Evolutionary conservation across 2,888 invertebrate genomes (phyloP).

Genomic region (Holacanthella duospinosa): DNA sequence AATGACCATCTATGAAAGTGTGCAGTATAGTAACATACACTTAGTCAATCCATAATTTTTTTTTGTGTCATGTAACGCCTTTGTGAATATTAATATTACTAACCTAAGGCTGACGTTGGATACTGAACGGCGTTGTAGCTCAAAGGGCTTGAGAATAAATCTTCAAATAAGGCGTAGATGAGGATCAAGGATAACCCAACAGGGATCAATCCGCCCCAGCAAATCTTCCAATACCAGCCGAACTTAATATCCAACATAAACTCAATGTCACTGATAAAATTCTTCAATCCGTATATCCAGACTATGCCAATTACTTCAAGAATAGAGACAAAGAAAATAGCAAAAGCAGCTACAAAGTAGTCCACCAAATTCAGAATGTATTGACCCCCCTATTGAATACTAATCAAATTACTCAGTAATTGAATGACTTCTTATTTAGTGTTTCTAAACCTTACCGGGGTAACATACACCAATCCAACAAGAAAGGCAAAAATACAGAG

Average conservation of each 20-base stretch:
- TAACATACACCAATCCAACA: conserved; percentile 38
- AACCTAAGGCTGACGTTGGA: conserved; percentile 1
- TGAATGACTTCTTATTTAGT: too few relatives aligned
- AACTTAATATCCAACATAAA: conserved; percentile 64
- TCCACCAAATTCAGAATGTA: conserved; percentile 52
- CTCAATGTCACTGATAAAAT: conserved; percentile 60
- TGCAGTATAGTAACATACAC: too few relatives aligned
- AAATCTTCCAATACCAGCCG: conserved; percentile 64
- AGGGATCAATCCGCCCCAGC: conserved; percentile 67
- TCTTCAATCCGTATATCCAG: conserved; percentile 38
- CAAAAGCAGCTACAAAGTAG: conserved; percentile 53
- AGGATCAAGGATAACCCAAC: conserved; percentile 47
- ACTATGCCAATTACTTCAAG: conserved; percentile 50
- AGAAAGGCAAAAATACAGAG: conserved; percentile 37
- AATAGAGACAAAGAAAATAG: conserved; percentile 50
- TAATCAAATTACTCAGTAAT: too few relatives aligned
- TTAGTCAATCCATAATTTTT: too few relatives aligned
- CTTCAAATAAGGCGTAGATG: conserved; percentile 20
- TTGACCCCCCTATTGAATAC: conserved; percentile 54
- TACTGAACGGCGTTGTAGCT: background rate
- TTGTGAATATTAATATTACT: too few relatives aligned
- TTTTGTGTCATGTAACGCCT: too few relatives aligned
- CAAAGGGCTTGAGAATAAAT: conserved; percentile 6
- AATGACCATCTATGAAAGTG: too few relatives aligned
- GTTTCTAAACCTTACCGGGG: too few relatives aligned